Percentiles rank a stretch among this genome's conserved stretches.
phyloP scores from a whole-genome alignment of 2,113 vertebrate species.

The Arenaria interpres region DNA sequence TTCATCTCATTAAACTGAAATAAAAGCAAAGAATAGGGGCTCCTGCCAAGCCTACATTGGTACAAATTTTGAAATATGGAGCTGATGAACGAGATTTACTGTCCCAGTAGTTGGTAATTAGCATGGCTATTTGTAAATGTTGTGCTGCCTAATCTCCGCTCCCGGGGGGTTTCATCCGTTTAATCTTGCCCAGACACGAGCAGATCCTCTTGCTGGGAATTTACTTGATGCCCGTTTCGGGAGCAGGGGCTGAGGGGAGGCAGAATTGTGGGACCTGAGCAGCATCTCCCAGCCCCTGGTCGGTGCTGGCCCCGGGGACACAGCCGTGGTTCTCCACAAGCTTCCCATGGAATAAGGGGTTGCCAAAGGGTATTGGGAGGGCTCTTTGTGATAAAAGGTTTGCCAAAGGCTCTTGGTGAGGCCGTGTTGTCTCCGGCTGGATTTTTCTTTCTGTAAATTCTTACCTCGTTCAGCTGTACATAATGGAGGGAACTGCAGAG shows the following conservation, averaged over 20 bases:
- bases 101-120: background rate
- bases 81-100: background rate
- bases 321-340: background rate
- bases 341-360: background rate
- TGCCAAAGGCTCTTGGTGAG: background rate
- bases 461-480: background rate
- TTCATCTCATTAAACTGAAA: background rate
- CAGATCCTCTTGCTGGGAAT: background rate
- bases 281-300: background rate
- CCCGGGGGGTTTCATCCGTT: background rate
- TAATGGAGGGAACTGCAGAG: background rate
- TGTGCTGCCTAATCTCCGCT: background rate
- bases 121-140: background rate
- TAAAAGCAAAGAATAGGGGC: background rate
- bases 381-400: background rate
- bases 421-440: fast-evolving
- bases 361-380: background rate
- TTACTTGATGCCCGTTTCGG: fast-evolving
- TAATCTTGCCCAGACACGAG: background rate
- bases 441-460: background rate
- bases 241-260: fast-evolving
- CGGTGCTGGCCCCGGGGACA: background rate
- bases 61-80: background rate
- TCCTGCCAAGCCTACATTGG: background rate
- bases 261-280: fast-evolving